Percentiles rank a stretch among this genome's conserved stretches.
These are phyloP conservation scores for Ceratina japonica DNA, from an alignment of 1,140 invertebrate genomes.

Conservation along the genomic window DNA sequence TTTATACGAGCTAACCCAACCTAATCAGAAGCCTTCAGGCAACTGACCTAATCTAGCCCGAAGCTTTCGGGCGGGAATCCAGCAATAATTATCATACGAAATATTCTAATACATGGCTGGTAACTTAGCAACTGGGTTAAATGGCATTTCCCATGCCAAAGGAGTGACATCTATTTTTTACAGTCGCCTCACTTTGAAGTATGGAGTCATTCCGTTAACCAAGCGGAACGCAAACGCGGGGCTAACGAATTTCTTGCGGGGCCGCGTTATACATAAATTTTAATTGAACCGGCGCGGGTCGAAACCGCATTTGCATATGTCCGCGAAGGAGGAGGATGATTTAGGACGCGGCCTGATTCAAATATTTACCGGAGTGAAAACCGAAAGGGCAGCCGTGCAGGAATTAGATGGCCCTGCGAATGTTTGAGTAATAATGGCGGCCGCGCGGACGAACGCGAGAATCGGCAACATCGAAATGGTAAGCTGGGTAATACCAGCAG, in stretches of 20 bases:
- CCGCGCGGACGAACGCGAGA: neutral
- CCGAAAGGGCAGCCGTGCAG: neutral
- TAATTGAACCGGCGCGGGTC: neutral
- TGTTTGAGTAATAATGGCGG: slow-evolving; percentile 6
- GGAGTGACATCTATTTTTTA: slow-evolving; percentile 40
- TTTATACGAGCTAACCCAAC: too few relatives aligned
- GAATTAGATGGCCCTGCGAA: slow-evolving; percentile 1
- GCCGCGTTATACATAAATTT: neutral
- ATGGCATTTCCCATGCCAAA: slow-evolving; percentile 23
- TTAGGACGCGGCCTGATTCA: neutral
- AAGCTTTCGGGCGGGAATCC: too few relatives aligned
- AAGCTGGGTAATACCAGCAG: neutral
- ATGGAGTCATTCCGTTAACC: neutral
- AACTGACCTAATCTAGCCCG: too few relatives aligned
- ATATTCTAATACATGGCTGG: too few relatives aligned
- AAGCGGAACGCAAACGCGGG: too few relatives aligned
- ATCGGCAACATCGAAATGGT: slow-evolving; percentile 2
- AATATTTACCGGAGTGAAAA: slow-evolving; percentile 14
- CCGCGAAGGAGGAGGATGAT: neutral
- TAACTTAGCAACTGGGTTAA: neutral
- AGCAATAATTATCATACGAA: too few relatives aligned
- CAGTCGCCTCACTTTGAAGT: neutral
- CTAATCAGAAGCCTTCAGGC: too few relatives aligned
- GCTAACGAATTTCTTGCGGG: neutral
- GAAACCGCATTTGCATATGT: too few relatives aligned